Percentiles rank a stretch among this genome's conserved stretches.
Evolutionary conservation across 2,888 invertebrate genomes (phyloP).

Genomic region (Barypeithes pellucidus): DNA sequence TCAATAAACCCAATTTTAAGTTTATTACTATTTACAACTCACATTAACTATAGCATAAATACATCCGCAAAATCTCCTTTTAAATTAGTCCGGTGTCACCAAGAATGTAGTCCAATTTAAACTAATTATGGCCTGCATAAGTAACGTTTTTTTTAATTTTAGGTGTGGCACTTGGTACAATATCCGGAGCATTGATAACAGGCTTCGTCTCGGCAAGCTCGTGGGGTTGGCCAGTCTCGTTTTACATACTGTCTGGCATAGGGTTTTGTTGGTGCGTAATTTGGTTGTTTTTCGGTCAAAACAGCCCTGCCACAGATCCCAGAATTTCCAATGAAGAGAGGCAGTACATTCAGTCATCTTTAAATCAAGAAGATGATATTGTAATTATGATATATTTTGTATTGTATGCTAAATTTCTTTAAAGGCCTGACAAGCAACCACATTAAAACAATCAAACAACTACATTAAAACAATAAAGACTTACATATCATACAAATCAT

Average conservation of each 20-base stretch:
- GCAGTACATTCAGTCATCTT: conserved; percentile 72
- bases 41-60: no score
- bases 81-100: no score
- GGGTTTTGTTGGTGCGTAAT: conserved; percentile 75
- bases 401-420: conserved; percentile 13
- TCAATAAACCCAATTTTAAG: no score
- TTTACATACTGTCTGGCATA: conserved; percentile 79
- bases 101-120: no score
- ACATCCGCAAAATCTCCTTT: no score
- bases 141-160: no score
- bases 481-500: no score
- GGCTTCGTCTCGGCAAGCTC: conserved; percentile 79
- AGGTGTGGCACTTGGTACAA: conserved; percentile 66
- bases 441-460: no score
- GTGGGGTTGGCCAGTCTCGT: conserved; percentile 83
- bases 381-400: neutral
- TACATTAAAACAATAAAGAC: no score
- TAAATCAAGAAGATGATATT: conserved; percentile 34
- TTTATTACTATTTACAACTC: no score
- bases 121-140: no score
- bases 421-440: no score
- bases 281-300: conserved; percentile 77
- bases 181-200: conserved; percentile 83
- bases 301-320: conserved; percentile 75
- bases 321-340: conserved; percentile 76